Evolutionary conservation across 2,888 invertebrate genomes (phyloP).

Genomic region (Abrostola triplasia): DNA sequence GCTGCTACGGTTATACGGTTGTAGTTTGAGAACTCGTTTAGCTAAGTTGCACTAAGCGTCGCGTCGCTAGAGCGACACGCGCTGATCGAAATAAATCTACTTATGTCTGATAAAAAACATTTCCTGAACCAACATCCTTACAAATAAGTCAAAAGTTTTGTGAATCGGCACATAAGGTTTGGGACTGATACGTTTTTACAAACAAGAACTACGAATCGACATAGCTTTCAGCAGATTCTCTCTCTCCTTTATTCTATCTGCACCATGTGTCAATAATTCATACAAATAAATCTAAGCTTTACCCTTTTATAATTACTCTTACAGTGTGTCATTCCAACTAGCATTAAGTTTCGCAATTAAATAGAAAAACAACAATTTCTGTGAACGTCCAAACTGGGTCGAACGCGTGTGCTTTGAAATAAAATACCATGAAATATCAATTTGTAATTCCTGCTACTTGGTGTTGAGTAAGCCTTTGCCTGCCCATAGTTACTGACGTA

Average conservation of each 20-base stretch:
- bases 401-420: constrained; percentile 31
- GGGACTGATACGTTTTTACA: no score
- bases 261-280: no score
- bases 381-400: constrained; percentile 23
- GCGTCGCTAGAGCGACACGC: not conserved
- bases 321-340: not conserved
- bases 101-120: not conserved
- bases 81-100: not conserved
- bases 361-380: constrained; percentile 20
- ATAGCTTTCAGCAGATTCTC: no score
- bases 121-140: not conserved
- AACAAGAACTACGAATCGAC: no score
- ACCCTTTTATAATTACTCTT: no score
- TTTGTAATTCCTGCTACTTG: constrained; percentile 45
- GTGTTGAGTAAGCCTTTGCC: constrained; percentile 42
- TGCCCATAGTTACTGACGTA: constrained; percentile 9
- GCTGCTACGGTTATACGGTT: not conserved
- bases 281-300: no score
- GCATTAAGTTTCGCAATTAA: constrained; percentile 23
- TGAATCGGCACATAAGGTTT: no score
- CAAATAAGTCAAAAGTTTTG: no score
- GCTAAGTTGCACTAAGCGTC: constrained; percentile 1
- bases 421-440: constrained; percentile 44
- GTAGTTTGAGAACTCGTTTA: constrained; percentile 2
- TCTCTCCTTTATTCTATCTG: no score